Base-by-base conservation (phyloP, 2,888 invertebrate genomes). In the Sarcophaga carnaria region DNA sequence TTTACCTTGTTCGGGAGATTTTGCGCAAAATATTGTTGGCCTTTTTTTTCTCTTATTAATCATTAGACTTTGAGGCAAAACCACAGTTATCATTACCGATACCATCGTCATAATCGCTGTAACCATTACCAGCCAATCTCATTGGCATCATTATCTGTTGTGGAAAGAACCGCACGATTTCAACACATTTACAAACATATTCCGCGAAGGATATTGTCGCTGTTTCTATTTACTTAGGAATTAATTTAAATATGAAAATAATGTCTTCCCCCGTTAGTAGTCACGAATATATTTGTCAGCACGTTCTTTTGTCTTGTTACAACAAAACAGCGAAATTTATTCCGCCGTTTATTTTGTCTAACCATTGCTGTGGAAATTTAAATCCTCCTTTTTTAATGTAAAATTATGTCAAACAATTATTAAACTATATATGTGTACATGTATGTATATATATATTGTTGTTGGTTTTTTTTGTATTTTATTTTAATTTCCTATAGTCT, bases 381-480 rank as follows among this genome's bases (percentile, higher is more conserved):
- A 70, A 76, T 70, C 70, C 81, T 70, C 75, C 81, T 76, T 20
- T 76, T 76, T 75, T 59, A 54, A 54, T 81, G 76, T 81, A 64
- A 70, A 81, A 76, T 75, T 63, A 70, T 81, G 45, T 70, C 70
- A 54, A 74, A 80, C 80, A 80, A 81, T 69, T 76, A 63, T 69
- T 63, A 37, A 6, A 37, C 6, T 6, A 6, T 27, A 27, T 27
- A 27, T 25, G 2, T 25, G 25, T 25, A 25, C 25, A n/a, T n/a
- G 20, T 20, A 20, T 20, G 20, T 25, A 27, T 27, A 27, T 27
- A 27, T 27, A 25, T 14, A 37, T 10, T 37, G 8, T 27, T 37
- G 37, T 37, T 37, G 1, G 0, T 37, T 27, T 27, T 27, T 27
- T 27, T 27, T 27, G 27, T 5, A 6, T 37, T 37, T 37, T 8